Conservation (phyloP, 2,888 invertebrate genomes). For the Polydrusus tereticollis region DNA sequence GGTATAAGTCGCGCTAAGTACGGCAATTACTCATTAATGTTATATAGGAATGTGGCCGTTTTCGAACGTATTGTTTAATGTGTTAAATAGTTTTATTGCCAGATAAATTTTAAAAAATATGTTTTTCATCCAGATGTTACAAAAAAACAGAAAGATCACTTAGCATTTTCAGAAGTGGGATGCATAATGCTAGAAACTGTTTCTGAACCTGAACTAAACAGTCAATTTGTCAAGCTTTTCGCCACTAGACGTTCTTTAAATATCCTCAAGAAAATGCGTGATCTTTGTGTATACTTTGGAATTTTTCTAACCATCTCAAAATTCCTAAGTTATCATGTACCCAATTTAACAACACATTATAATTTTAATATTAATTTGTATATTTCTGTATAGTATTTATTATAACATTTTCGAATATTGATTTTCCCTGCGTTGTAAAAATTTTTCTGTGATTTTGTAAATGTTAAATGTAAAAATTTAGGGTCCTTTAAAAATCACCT, state of each 20-base stretch:
- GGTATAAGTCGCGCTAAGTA: background rate
- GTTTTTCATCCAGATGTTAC: background rate
- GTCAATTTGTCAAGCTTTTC: too few relatives aligned
- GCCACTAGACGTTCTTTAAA: too few relatives aligned
- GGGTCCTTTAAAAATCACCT: constrained; percentile 20
- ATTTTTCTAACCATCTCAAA: background rate
- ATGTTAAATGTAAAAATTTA: constrained; percentile 31
- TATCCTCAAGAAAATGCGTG: too few relatives aligned
- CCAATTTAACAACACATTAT: background rate
- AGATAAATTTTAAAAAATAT: background rate
- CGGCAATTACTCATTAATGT: background rate
- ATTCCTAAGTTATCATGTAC: background rate
- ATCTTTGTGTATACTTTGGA: background rate
- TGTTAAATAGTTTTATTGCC: background rate
- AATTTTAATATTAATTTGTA: constrained; percentile 27
- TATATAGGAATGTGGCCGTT: constrained; percentile 9
- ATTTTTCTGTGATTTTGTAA: constrained; percentile 43
- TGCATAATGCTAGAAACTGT: too few relatives aligned
- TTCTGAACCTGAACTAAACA: too few relatives aligned
- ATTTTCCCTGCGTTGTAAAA: constrained; percentile 26
- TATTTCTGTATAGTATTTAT: constrained; percentile 47
- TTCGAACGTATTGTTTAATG: constrained; percentile 3
- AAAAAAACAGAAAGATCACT: too few relatives aligned
- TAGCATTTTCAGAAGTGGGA: too few relatives aligned
- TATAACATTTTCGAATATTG: constrained; percentile 29